Evolutionary conservation across 2,113 vertebrate genomes (phyloP), one percentile per base, ranked within the genome.

Genomic region (Campylomormyrus tamandua): DNA sequence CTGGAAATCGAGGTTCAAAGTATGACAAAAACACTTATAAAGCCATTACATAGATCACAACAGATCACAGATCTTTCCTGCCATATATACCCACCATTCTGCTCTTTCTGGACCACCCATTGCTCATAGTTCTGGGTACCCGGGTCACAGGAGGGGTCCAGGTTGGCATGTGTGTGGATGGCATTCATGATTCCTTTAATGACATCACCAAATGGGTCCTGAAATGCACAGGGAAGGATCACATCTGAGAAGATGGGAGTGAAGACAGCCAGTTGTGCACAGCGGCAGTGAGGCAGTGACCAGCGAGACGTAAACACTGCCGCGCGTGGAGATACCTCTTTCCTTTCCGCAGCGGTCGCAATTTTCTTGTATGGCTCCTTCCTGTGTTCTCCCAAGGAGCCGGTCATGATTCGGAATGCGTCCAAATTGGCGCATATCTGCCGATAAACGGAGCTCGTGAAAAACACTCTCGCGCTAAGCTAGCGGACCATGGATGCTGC

Each of bases 401-500:
- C 93, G 5, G 97, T 99, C 97, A 97, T 97, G 92, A 99, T 98
- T 91, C 93, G 96, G 91, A 80, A 92, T n/a, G 98, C 97, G 91
- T 99, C 98, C 91, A 99, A 95, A 94, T 97, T 98, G 89, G 98
- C 97, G 93, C 98, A 99, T 90, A 99, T 98, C 98, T 99, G 92
- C 11, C 92, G 87, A 90, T 39, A 42, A 92, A 31, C 15, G 92
- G 17, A 90, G 86, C 21, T 9, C 17, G 89, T 35, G 42, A 27
- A 48, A 7, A 87, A 91, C 27, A 42, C 15, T 35, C 74, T 42
- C n/a, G 27, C 88, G 50, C 35, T 83, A 15, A 84, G 49, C 77
- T 83, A 80, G 52, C 17, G 3, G n/a, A 84, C 19, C 83, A 27
- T 13, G 8, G 21, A 21, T 1, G 21, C 21, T 1, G 21, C 21